phyloP scores from a whole-genome alignment of 1,140 invertebrate genomes.

The Penaeus indicus region DNA sequence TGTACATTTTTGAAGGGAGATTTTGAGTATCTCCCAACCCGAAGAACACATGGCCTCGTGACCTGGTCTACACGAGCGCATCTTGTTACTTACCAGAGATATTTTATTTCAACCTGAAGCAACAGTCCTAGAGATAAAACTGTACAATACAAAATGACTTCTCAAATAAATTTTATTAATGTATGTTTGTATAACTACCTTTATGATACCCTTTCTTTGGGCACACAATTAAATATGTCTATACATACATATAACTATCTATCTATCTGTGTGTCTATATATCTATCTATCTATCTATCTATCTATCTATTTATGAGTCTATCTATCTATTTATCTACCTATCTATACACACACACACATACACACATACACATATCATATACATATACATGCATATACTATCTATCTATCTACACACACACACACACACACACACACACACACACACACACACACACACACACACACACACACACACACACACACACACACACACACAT shows the following conservation, averaged over 20 bases:
- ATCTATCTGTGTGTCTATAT: too few species aligned
- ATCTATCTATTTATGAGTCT: too few species aligned
- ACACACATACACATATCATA: not conserved
- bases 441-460: not conserved
- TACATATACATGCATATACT: not conserved
- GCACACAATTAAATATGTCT: not conserved
- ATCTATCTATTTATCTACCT: not conserved
- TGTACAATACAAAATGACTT: constrained; percentile 47
- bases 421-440: not conserved
- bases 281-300: too few species aligned
- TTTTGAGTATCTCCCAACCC: constrained; percentile 46
- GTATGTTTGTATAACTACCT: constrained; percentile 31
- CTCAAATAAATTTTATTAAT: constrained; percentile 62
- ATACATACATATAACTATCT: too few species aligned
- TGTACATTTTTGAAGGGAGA: constrained; percentile 42
- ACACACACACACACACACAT: not conserved
- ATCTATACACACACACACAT: too few species aligned
- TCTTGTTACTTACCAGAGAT: constrained; percentile 49
- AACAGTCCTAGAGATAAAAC: constrained; percentile 42
- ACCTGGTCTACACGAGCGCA: constrained; percentile 28
- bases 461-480: not conserved
- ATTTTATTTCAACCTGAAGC: constrained; percentile 46
- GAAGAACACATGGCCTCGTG: constrained; percentile 37
- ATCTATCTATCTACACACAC: not conserved
- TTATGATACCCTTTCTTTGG: not conserved